These are phyloP conservation scores for Onthophagus sagittarius DNA, from an alignment of 2,888 invertebrate species.

Conservation along the genomic window DNA sequence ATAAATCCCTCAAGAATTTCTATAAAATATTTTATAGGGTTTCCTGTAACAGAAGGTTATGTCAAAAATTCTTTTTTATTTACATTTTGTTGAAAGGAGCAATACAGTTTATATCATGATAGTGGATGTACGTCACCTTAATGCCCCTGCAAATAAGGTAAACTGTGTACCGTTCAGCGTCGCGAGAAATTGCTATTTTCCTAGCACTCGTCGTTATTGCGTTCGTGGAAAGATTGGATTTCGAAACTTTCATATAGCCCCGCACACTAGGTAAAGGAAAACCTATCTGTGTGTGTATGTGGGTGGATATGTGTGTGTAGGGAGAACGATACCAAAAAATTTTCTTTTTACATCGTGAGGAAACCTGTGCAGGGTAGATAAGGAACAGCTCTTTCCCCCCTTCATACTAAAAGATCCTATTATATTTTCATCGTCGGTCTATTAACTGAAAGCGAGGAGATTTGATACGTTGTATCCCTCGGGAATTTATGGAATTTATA, in stretches of 20 bases:
- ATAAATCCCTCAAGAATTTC: too few relatives aligned
- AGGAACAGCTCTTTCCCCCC: neutral
- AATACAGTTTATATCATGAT: neutral
- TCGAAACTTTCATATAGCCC: conserved; percentile 4
- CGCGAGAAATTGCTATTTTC: conserved; percentile 7
- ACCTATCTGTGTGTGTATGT: neutral
- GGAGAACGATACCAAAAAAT: neutral
- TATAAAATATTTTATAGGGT: too few relatives aligned
- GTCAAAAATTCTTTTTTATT: neutral
- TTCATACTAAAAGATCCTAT: neutral
- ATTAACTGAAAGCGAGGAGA: neutral
- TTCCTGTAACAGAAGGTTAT: too few relatives aligned
- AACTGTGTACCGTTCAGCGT: neutral
- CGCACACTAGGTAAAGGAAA: neutral
- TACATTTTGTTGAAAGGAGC: neutral
- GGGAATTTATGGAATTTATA: neutral
- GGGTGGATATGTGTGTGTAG: neutral
- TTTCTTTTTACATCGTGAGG: neutral
- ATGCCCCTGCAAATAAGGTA: neutral
- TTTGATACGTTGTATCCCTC: neutral
- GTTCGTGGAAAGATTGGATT: conserved; percentile 7
- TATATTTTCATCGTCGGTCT: neutral
- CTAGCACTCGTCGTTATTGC: conserved; percentile 5
- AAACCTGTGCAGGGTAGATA: neutral
- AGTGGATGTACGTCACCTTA: neutral